Conservation (phyloP, 2,888 invertebrate species). For the Phaedon cochleariae region DNA sequence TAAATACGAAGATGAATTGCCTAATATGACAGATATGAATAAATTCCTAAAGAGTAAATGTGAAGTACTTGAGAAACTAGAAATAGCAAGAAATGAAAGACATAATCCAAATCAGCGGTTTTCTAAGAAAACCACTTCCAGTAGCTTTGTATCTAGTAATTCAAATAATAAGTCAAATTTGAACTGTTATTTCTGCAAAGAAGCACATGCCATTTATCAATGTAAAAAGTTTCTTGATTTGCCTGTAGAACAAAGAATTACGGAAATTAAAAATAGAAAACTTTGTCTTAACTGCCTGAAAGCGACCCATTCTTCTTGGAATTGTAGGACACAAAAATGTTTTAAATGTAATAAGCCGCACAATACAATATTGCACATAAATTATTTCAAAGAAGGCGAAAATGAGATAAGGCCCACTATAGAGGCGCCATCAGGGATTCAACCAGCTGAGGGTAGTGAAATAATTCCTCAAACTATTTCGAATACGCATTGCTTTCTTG, state of each 20-base stretch:
- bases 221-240: background rate
- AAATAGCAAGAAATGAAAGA: background rate
- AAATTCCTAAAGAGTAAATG: constrained; percentile 11
- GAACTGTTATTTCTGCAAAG: constrained; percentile 8
- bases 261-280: constrained; percentile 16
- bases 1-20: background rate
- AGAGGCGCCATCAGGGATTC: too few relatives aligned
- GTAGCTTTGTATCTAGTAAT: background rate
- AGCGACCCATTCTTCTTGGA: background rate
- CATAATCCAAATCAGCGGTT: background rate
- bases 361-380: background rate
- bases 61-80: constrained; percentile 10
- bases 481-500: too few relatives aligned
- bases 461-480: too few relatives aligned
- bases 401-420: too few relatives aligned
- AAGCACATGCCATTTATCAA: background rate
- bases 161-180: background rate
- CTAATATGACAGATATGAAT: constrained; percentile 11
- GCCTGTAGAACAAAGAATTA: background rate
- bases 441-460: too few relatives aligned
- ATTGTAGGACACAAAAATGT: background rate
- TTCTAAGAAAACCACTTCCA: background rate
- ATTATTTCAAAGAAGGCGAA: background rate
- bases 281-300: constrained; percentile 10
- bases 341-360: constrained; percentile 1